These are phyloP conservation scores for Phenganax stokvisi DNA, from an alignment of 92 coral and sea anemone genomes.

Conservation along the genomic window DNA sequence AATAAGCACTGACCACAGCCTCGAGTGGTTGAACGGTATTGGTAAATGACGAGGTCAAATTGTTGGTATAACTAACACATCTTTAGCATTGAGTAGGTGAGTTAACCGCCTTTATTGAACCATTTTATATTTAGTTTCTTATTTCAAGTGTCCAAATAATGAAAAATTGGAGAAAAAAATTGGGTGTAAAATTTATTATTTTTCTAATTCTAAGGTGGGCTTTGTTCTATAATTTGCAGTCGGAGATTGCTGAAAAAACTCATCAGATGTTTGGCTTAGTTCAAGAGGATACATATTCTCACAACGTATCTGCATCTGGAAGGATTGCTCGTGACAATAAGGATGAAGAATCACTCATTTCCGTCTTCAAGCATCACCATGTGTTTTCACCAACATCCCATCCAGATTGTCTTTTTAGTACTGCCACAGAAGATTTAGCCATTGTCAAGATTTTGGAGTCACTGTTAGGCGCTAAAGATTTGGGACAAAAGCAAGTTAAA, in stretches of 20 bases:
- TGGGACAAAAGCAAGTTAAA: conserved; percentile 51
- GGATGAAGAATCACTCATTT: conserved; percentile 51
- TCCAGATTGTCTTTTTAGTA: conserved; percentile 57
- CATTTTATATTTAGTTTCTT: not conserved
- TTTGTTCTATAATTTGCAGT: conserved; percentile 47
- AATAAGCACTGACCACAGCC: conserved; percentile 35
- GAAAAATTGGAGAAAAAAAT: not conserved
- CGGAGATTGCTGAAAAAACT: conserved; percentile 51
- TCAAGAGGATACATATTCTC: conserved; percentile 55
- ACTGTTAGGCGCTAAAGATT: conserved; percentile 45
- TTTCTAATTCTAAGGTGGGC: conserved; percentile 4
- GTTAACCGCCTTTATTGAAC: not conserved
- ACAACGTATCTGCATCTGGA: conserved; percentile 53
- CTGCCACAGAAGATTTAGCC: conserved; percentile 60
- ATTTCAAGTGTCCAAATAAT: not conserved
- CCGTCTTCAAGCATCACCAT: conserved; percentile 42
- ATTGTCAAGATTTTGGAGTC: conserved; percentile 51
- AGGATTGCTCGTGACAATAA: conserved; percentile 47
- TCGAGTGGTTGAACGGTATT: conserved; percentile 45
- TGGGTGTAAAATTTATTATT: not conserved
- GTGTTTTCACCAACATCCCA: conserved; percentile 51
- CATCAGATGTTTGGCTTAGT: conserved; percentile 52
- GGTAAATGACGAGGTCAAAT: conserved; percentile 55
- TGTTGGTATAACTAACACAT: conserved; percentile 55
- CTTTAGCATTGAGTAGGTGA: conserved; percentile 53